Percentiles rank a stretch among this genome's conserved stretches.
These are phyloP conservation scores for Glaucomys volans DNA, from an alignment of 2,113 vertebrate genomes.

Conservation along the genomic window DNA sequence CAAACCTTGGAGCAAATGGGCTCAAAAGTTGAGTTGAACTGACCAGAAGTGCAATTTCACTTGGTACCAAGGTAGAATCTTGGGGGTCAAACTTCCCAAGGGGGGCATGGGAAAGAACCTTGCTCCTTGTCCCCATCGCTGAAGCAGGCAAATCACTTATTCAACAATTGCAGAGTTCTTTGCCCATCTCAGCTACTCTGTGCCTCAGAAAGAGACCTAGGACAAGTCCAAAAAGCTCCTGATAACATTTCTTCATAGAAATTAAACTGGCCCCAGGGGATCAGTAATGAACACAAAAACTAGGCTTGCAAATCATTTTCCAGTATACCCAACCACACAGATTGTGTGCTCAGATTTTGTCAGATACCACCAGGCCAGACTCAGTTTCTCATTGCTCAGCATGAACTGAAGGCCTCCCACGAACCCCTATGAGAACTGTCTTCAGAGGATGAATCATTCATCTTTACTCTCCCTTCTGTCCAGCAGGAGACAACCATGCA, in stretches of 20 bases:
- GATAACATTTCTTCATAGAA: neutral
- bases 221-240: neutral
- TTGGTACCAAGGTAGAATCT: neutral
- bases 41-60: neutral
- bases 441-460: neutral
- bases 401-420: neutral
- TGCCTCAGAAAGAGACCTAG: neutral
- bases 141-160: neutral
- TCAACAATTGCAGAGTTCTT: neutral
- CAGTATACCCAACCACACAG: fast-evolving
- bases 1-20: neutral
- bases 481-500: neutral
- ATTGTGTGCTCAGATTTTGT: neutral
- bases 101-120: neutral
- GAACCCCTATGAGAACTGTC: fast-evolving
- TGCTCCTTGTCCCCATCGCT: neutral
- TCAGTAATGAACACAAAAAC: neutral
- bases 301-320: neutral
- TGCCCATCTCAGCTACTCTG: neutral
- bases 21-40: neutral
- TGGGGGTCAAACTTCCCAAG: neutral
- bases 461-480: neutral
- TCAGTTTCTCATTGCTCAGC: neutral
- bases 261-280: neutral
- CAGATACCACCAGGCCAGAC: neutral